Evolutionary conservation across 2,797 vertebrate species (phyloP).

Genomic region (Microhierax caerulescens): DNA sequence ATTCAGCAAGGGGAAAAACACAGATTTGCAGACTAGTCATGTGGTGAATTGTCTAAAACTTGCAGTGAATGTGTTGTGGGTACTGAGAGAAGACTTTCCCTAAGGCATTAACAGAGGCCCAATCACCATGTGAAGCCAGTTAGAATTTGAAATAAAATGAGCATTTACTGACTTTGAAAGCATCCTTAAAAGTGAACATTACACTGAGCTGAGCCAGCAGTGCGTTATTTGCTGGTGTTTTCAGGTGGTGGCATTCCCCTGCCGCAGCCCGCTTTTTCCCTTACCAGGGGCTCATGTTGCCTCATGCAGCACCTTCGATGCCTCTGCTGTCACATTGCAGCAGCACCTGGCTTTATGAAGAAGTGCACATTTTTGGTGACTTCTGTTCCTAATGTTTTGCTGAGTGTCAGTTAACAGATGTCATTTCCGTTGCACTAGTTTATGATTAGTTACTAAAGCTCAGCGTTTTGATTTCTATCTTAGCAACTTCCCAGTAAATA

Average conservation of each 20-base stretch:
- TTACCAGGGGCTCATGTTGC: rapidly evolving
- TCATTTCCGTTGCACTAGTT: background rate
- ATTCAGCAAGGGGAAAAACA: background rate
- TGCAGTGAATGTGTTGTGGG: background rate
- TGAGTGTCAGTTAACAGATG: background rate
- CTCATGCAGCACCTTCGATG: background rate
- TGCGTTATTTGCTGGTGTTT: background rate
- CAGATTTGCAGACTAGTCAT: background rate
- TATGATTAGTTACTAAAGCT: conserved; percentile 10
- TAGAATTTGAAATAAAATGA: background rate
- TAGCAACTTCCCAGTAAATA: background rate
- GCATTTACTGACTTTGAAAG: background rate
- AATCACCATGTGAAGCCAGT: background rate
- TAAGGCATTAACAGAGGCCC: background rate
- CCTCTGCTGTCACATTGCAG: background rate
- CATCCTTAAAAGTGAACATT: background rate
- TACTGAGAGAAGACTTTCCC: background rate
- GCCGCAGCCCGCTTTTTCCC: background rate
- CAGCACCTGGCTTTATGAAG: background rate
- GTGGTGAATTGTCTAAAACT: background rate
- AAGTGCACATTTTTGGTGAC: background rate
- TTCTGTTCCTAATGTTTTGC: background rate
- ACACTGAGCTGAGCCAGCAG: background rate
- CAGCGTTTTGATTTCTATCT: background rate
- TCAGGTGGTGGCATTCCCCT: background rate